These are phyloP conservation scores for Oscheius sp. DNA, from an alignment of 2,888 invertebrate species.

Conservation along the genomic window DNA sequence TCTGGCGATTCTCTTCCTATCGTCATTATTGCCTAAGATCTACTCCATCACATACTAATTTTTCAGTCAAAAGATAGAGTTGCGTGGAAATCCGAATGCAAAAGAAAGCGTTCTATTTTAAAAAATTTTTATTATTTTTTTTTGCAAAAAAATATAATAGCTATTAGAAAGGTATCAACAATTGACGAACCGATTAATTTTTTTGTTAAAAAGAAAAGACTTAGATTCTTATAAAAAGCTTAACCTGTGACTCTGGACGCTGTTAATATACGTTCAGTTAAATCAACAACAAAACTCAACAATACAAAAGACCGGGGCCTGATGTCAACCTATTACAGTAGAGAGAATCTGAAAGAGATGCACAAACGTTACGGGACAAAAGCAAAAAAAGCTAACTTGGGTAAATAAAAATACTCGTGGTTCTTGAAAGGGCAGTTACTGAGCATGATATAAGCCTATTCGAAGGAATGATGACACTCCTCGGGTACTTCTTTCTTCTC, in stretches of 20 bases:
- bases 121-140: neutral
- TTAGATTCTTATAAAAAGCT: slow-evolving; percentile 20
- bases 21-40: neutral
- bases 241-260: neutral
- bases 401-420: neutral
- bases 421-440: slow-evolving; percentile 9
- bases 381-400: slow-evolving; percentile 4
- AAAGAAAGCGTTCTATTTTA: too few relatives aligned
- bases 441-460: slow-evolving; percentile 23
- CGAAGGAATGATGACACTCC: slow-evolving; percentile 37
- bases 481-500: slow-evolving; percentile 26
- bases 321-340: neutral
- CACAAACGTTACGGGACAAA: too few relatives aligned
- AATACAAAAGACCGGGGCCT: slow-evolving; percentile 1
- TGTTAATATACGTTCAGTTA: slow-evolving; percentile 1
- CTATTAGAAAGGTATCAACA: neutral
- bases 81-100: too few relatives aligned
- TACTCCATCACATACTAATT: neutral
- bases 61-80: too few relatives aligned
- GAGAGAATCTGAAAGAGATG: slow-evolving; percentile 21
- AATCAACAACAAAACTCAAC: slow-evolving; percentile 28
- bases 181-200: neutral
- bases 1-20: neutral
- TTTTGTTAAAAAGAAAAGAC: neutral
- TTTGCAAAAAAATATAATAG: neutral